Evolutionary conservation across 2,797 vertebrate genomes (phyloP).

Genomic region (Micropoecilia bifurca): DNA sequence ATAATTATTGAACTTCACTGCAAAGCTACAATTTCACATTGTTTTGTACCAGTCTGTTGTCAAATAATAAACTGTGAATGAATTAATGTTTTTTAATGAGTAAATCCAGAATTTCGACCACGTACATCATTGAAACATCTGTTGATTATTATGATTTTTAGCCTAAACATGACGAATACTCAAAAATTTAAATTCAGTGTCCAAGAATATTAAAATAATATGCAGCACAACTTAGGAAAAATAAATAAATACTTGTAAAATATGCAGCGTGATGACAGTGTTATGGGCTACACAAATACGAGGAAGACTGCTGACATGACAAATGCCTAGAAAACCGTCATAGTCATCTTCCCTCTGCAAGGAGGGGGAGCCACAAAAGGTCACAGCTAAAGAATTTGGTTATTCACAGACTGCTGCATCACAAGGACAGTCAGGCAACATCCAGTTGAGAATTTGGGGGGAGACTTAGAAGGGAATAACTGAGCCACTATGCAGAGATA

Average conservation of each 20-base stretch:
- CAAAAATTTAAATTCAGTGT: neutral
- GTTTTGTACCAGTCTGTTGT: neutral
- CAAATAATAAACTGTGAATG: slow-evolving; percentile 2
- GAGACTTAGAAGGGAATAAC: neutral
- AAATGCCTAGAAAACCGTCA: neutral
- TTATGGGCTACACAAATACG: neutral
- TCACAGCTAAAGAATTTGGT: neutral
- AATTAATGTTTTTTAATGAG: slow-evolving; percentile 4
- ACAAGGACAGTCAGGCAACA: neutral
- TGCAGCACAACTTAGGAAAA: neutral
- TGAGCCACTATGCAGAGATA: neutral
- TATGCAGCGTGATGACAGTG: neutral
- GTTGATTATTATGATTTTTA: neutral
- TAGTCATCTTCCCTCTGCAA: neutral
- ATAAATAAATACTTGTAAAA: neutral
- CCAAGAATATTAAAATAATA: neutral
- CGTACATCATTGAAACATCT: neutral
- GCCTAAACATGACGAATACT: neutral
- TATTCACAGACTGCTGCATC: neutral
- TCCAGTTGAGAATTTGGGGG: neutral
- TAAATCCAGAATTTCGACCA: slow-evolving; percentile 1
- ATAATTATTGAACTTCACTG: neutral
- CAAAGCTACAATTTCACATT: slow-evolving; percentile 8
- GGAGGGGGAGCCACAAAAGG: neutral
- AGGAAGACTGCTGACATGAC: neutral